phyloP scores from a whole-genome alignment of 2,797 vertebrate genomes.

The Chaenodraco wilsoni region DNA sequence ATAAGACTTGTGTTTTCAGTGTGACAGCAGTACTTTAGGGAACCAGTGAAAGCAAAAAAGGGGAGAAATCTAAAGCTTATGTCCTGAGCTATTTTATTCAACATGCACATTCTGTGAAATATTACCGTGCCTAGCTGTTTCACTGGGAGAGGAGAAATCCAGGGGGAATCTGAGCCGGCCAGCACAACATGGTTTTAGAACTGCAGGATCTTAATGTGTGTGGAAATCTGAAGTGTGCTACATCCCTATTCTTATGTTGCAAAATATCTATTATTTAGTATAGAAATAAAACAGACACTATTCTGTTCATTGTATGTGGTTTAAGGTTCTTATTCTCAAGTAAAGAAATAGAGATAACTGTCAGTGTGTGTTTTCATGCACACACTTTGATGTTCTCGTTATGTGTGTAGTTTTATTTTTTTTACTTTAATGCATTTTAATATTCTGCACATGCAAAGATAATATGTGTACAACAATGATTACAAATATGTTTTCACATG shows the following conservation, averaged over 20 bases:
- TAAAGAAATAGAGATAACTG: no score
- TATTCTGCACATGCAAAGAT: background rate
- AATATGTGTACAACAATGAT: background rate
- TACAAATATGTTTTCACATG: background rate
- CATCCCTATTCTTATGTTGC: conserved; percentile 5
- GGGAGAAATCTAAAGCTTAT: conserved; percentile 46
- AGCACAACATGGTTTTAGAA: conserved; percentile 30
- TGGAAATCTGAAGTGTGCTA: background rate
- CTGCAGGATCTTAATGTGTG: conserved; percentile 4
- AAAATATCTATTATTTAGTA: no score
- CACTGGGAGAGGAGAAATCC: conserved; percentile 45
- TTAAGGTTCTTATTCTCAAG: no score
- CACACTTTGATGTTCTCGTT: conserved; percentile 18
- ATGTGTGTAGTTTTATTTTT: background rate
- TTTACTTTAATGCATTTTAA: background rate
- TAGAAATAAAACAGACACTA: no score
- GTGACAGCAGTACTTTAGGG: conserved; percentile 65
- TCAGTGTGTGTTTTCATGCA: background rate
- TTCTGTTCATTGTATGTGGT: no score
- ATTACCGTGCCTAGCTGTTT: conserved; percentile 43
- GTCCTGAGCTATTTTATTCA: conserved; percentile 58
- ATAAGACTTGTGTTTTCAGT: conserved; percentile 65
- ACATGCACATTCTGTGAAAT: conserved; percentile 52
- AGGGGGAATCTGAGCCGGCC: conserved; percentile 32
- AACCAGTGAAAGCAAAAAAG: conserved; percentile 51